Evolutionary conservation across 2,888 invertebrate species (phyloP).

Genomic region (Apodemia hepburni): DNA sequence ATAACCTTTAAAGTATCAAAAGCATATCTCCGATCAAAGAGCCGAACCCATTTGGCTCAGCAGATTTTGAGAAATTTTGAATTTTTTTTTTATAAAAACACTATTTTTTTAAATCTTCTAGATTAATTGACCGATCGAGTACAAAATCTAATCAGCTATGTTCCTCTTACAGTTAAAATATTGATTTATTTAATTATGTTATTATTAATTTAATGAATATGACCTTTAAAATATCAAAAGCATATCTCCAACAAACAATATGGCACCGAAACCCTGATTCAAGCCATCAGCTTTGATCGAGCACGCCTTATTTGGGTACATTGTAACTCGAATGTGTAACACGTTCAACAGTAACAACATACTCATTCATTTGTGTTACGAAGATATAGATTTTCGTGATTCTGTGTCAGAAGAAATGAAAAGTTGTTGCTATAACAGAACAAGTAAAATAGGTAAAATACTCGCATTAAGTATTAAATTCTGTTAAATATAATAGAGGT

Average conservation of each 20-base stretch:
- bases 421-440: neutral
- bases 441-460: neutral
- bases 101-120: too few species aligned
- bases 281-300: constrained; percentile 5
- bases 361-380: neutral
- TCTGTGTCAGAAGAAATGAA: constrained; percentile 1
- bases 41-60: too few species aligned
- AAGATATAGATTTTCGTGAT: constrained; percentile 1
- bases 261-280: constrained; percentile 11
- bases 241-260: constrained; percentile 12
- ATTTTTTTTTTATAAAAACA: too few species aligned
- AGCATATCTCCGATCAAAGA: too few species aligned
- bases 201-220: neutral
- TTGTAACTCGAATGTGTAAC: constrained; percentile 10
- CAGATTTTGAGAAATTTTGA: too few species aligned
- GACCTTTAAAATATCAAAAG: constrained; percentile 13
- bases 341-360: neutral
- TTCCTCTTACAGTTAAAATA: too few species aligned
- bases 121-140: too few species aligned
- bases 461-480: too few species aligned
- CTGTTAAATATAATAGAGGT: too few species aligned
- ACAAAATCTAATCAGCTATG: too few species aligned
- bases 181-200: too few species aligned
- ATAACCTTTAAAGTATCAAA: too few species aligned
- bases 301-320: constrained; percentile 9